phyloP scores from a whole-genome alignment of 2,113 vertebrate genomes.

The Pithys albifrons region DNA sequence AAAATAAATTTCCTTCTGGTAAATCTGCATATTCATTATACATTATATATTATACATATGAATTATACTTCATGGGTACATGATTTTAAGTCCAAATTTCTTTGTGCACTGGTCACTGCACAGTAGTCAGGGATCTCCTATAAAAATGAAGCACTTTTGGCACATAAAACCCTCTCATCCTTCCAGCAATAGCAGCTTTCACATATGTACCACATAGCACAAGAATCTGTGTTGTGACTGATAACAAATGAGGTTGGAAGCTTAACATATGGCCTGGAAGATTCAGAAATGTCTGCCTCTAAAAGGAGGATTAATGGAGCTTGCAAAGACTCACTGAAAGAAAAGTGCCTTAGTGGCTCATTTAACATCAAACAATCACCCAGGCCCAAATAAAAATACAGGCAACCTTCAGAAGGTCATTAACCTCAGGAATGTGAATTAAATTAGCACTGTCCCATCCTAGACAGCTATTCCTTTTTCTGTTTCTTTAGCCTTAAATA shows the following conservation, averaged over 20 bases:
- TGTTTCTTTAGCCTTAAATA: not conserved
- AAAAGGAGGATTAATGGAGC: not conserved
- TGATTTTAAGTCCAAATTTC: not conserved
- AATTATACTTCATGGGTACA: not conserved
- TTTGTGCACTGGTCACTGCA: not conserved
- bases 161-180: not conserved
- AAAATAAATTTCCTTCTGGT: not conserved
- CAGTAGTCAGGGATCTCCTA: not conserved
- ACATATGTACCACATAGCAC: not conserved
- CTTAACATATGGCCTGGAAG: not conserved
- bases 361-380: not conserved
- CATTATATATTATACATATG: too few relatives aligned
- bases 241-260: not conserved
- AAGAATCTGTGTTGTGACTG: not conserved
- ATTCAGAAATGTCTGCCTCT: not conserved
- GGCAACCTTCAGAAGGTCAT: not conserved
- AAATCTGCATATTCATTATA: not conserved
- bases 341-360: not conserved
- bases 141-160: not conserved
- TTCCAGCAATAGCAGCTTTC: not conserved
- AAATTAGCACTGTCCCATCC: not conserved
- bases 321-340: not conserved
- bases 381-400: not conserved
- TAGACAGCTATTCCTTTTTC: not conserved
- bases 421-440: not conserved